Percentiles rank a stretch among this genome's conserved stretches.
Conservation (phyloP, 2,797 vertebrate species). For the Malacoraja senta region DNA sequence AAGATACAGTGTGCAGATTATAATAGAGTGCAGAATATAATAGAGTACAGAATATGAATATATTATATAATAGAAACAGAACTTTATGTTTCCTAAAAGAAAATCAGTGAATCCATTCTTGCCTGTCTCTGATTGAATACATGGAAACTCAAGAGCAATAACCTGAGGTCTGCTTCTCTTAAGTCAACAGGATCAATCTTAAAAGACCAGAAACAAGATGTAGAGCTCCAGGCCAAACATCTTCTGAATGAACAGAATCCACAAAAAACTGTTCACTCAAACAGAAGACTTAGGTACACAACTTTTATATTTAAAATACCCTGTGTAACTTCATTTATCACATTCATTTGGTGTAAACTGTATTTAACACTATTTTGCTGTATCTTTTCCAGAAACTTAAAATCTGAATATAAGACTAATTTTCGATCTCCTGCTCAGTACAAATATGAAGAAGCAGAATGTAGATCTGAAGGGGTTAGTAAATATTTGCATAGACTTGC, state of each 20-base stretch:
- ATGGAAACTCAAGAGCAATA: conserved; percentile 5
- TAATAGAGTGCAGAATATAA: too few species aligned
- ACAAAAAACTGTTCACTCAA: conserved; percentile 52
- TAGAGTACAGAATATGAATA: too few species aligned
- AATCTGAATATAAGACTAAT: conserved; percentile 73
- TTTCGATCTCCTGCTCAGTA: conserved; percentile 72
- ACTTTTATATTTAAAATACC: conserved; percentile 42
- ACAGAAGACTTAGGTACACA: conserved; percentile 59
- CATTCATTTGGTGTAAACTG: conserved; percentile 26
- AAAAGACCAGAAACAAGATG: conserved; percentile 51
- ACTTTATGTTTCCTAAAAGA: not conserved
- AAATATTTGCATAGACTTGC: not conserved
- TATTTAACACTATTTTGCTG: not conserved
- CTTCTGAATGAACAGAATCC: conserved; percentile 49
- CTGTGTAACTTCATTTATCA: conserved; percentile 41
- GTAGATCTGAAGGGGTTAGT: conserved; percentile 53
- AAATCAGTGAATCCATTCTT: not conserved
- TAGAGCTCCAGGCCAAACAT: conserved; percentile 54
- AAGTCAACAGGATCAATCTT: conserved; percentile 45
- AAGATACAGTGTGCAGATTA: too few species aligned
- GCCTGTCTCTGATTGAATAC: not conserved
- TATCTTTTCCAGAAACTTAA: conserved; percentile 62
- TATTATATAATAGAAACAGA: not conserved
- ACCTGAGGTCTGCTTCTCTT: not conserved
- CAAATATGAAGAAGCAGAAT: conserved; percentile 64